Base-by-base conservation (phyloP, 2,113 vertebrate genomes). In the Microtus montanus region DNA sequence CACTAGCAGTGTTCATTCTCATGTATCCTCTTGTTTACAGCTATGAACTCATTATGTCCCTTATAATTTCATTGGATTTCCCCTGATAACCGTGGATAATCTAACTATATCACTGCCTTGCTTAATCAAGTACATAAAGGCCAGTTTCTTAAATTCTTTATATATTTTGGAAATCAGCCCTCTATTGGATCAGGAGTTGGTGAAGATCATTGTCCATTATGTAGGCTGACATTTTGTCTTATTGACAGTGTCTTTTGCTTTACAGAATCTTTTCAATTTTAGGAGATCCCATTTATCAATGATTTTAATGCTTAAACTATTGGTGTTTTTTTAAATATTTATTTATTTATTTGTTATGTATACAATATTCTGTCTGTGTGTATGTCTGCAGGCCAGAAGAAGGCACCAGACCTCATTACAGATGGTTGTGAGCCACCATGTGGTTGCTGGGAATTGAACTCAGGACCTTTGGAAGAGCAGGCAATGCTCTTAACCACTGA, bases 21-120 rank as follows among this genome's bases (percentile, higher is more conserved):
- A 28, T 13, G 44, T 71, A 33, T 26, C 33, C 4, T 90, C 17
- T 64, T 30, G 2, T 74, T 14, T 64, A 19, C 10, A 15, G 52
- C 11, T 38, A 24, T 8, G 5, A 44, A 44, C 11, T 64, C 9
- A 35, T 49, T 13, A 61, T 6, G 10, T 19, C 2, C 0, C 6
- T 35, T 61, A 11, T 71, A 44, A n/a, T 89, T 15, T 28, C 5
- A 71, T 2, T 52, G 58, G 58, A n/a, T 12, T 44, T 2, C 30
- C 0, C 3, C 10, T 28, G 52, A 49, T 13, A 78, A 74, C 41
- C 52, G 10, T 85, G 38, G 13, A 61, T 54, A 85, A 78, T 64
- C 68, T 83, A 8, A 41, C 24, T 44, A 35, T 74, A 14, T 85
- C 41, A 90, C 7, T 28, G 35, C 5, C 44, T 33, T 87, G 44